Percentiles rank a stretch among this genome's conserved stretches.
These are phyloP conservation scores for Danionella dracula DNA, from an alignment of 2,797 vertebrate species.

Conservation along the genomic window DNA sequence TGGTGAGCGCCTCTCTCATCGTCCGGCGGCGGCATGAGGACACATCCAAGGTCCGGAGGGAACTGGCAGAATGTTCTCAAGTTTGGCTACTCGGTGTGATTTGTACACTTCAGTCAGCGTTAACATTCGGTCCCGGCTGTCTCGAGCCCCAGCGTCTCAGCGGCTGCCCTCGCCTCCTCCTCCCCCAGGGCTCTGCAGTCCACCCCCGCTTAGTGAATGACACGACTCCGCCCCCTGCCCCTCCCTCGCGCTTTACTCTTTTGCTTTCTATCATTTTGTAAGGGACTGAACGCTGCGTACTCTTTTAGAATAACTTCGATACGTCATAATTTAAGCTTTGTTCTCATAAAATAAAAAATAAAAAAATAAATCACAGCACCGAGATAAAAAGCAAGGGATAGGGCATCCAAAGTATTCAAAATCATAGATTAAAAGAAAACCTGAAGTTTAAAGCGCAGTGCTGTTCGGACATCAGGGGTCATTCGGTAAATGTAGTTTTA, in stretches of 20 bases:
- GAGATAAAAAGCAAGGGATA: too few relatives aligned
- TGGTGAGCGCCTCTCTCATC: conserved; percentile 77
- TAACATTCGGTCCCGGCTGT: conserved; percentile 30
- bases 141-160: background rate
- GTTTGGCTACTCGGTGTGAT: conserved; percentile 42
- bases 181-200: conserved; percentile 33
- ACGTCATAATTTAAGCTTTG: too few relatives aligned
- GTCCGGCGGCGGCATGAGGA: conserved; percentile 67
- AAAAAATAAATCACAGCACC: too few relatives aligned
- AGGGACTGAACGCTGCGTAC: background rate
- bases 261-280: background rate
- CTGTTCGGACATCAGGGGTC: too few relatives aligned
- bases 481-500: too few relatives aligned
- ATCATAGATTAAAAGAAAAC: too few relatives aligned
- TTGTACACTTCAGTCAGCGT: conserved; percentile 56
- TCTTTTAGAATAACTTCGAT: background rate
- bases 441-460: too few relatives aligned
- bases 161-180: background rate
- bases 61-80: conserved; percentile 17
- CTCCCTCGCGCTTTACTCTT: background rate
- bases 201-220: conserved; percentile 57
- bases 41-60: conserved; percentile 44
- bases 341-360: too few relatives aligned
- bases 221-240: conserved; percentile 50
- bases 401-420: too few relatives aligned